Base-by-base conservation (phyloP, 2,113 vertebrate genomes). In the Festucalex cinctus region DNA sequence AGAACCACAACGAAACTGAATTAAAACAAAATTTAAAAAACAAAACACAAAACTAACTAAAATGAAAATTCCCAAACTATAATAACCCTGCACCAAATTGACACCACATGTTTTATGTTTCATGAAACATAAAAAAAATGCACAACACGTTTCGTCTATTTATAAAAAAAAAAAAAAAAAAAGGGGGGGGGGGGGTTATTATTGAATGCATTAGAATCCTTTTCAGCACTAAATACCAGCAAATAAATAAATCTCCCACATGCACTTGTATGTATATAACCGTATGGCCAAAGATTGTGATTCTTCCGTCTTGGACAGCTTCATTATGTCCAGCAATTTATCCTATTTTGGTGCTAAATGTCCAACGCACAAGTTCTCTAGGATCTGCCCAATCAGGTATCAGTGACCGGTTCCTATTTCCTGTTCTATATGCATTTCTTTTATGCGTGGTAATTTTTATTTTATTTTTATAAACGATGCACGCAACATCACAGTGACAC, bases 311-410 rank as follows among this genome's bases (percentile, higher is more conserved):
- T 12, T 24, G 3, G 51, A 54, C 24, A 3, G 32, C 3, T 7
- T 1, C 71, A 84, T 75, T 73, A 80, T 63, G 79, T 75, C 71
- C 76, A 46, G 73, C 70, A 61, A 70, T 79, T 72, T 36, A 65
- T 77, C 76, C 74, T 44, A 41, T 71, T 85, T 79, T 57, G 66
- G 69, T 68, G 84, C 77, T 63, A 60, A 5, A 69, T 81, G 85
- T 81, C 73, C 74, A 79, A 78, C 78, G 46, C 64, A 10, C 22
- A 77, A 74, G 65, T 73, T 71, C 66, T 71, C 63, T 78, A 0
- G 59, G 74, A 71, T 76, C 76, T 71, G 73, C 80, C 78, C 65
- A 68, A 16, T 80, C 62, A 65, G 65, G 26, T 53, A 41, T 48
- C 69, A 37, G 44, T 53, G 48, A 39, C 19, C 63, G 62, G 41